Evolutionary conservation across 2,888 invertebrate genomes (phyloP).

Genomic region (Drosophila emarginata): DNA sequence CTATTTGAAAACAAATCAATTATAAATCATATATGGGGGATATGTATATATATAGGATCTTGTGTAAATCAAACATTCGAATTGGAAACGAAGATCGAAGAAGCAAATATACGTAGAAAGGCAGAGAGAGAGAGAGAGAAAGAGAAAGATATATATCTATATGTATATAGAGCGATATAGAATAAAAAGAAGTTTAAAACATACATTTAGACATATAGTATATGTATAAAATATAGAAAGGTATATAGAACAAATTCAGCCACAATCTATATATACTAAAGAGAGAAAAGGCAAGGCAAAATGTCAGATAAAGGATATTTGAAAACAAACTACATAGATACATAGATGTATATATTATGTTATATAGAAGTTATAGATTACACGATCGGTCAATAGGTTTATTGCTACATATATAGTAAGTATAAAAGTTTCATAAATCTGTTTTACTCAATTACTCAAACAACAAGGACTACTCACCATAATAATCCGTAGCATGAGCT

Average conservation of each 20-base stretch:
- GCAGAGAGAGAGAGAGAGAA: neutral
- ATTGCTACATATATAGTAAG: neutral
- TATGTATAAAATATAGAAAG: conserved; percentile 13
- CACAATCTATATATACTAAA: conserved; percentile 8
- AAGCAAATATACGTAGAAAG: conserved; percentile 26
- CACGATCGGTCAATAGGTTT: neutral
- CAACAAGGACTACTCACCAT: conserved; percentile 93
- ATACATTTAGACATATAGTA: conserved; percentile 3
- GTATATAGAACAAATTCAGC: conserved; percentile 20
- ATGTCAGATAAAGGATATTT: neutral
- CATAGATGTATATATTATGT: conserved; percentile 13
- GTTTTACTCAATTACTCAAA: conserved; percentile 51
- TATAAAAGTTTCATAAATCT: conserved; percentile 19
- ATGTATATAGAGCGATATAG: neutral
- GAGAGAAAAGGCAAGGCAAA: conserved; percentile 13
- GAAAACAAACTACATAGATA: conserved; percentile 37
- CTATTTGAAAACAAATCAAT: conserved; percentile 44
- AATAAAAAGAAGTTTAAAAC: neutral
- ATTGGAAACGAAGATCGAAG: conserved; percentile 40
- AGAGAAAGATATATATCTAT: neutral
- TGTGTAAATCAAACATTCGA: conserved; percentile 28
- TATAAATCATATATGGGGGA: conserved; percentile 36
- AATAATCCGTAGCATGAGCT: conserved; percentile 99
- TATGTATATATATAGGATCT: conserved; percentile 14
- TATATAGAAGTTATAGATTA: neutral